Evolutionary conservation across 2,113 vertebrate genomes (phyloP).

Genomic region (Anoplopoma fimbria): DNA sequence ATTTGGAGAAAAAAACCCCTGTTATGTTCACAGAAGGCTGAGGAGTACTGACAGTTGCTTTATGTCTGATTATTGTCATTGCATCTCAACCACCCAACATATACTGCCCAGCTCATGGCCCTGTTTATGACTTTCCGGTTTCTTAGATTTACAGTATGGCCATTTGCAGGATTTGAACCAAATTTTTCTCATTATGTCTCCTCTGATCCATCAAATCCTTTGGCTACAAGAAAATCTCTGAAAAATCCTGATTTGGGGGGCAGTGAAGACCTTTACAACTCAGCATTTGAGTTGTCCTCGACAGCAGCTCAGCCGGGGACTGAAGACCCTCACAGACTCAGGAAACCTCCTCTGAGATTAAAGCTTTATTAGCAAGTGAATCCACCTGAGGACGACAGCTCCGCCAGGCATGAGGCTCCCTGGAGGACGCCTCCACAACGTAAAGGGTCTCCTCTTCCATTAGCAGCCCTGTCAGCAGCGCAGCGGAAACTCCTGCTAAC

Average conservation of each 20-base stretch:
- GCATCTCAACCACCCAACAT: not conserved
- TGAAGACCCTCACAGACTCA: not conserved
- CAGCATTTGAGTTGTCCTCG: not conserved
- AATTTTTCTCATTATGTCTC: not conserved
- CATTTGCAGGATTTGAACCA: not conserved
- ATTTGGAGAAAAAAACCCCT: too few species aligned
- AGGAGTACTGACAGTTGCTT: not conserved
- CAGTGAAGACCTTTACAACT: not conserved
- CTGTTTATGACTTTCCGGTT: not conserved
- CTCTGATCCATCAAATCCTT: not conserved
- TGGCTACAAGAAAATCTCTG: not conserved
- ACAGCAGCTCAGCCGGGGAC: conserved; percentile 6
- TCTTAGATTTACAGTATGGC: not conserved
- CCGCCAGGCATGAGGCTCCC: conserved; percentile 1
- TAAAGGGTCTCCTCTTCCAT: conserved; percentile 49
- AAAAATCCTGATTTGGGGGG: not conserved
- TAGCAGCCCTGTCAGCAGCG: conserved; percentile 52
- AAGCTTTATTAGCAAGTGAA: conserved; percentile 36
- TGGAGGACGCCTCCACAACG: conserved; percentile 15
- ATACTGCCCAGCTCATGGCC: not conserved
- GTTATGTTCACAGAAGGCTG: too few species aligned
- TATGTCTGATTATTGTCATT: not conserved
- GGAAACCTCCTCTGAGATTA: not conserved
- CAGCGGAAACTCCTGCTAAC: conserved; percentile 51
- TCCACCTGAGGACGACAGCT: conserved; percentile 33